phyloP scores from a whole-genome alignment of 2,113 vertebrate species.

The Macrotus californicus region DNA sequence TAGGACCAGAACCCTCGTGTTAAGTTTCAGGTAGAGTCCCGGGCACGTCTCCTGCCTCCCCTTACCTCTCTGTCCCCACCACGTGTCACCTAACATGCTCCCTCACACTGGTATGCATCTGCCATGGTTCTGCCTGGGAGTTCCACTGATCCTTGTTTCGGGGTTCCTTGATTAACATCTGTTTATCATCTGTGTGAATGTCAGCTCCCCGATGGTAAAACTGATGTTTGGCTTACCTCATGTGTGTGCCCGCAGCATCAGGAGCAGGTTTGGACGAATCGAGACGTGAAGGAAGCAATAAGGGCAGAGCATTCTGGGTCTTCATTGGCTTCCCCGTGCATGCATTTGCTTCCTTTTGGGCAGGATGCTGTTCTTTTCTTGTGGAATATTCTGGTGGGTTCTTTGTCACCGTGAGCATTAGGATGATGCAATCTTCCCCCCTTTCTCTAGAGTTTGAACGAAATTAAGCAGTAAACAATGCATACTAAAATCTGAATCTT shows the following conservation, averaged over 20 bases:
- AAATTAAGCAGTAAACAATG: neutral
- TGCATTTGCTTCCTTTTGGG: neutral
- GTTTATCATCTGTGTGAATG: neutral
- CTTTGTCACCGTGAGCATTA: neutral
- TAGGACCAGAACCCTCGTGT: no score
- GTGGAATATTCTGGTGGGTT: neutral
- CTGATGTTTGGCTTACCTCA: rapidly evolving
- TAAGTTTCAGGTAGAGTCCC: no score
- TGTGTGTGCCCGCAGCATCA: rapidly evolving
- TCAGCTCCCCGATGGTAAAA: neutral
- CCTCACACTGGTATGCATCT: rapidly evolving
- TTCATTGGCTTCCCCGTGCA: neutral
- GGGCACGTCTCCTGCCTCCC: rapidly evolving
- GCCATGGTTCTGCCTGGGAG: neutral
- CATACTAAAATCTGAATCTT: neutral
- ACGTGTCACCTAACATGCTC: rapidly evolving
- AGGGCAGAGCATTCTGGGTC: neutral
- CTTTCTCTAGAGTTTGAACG: neutral
- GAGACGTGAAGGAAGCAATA: no score
- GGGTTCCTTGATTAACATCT: neutral
- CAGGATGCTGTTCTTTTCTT: neutral
- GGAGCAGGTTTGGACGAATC: neutral
- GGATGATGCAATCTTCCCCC: neutral
- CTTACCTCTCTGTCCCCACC: no score
- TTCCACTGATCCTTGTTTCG: neutral